phyloP scores from a whole-genome alignment of 2,888 invertebrate species.

The Drosophila mettleri region DNA sequence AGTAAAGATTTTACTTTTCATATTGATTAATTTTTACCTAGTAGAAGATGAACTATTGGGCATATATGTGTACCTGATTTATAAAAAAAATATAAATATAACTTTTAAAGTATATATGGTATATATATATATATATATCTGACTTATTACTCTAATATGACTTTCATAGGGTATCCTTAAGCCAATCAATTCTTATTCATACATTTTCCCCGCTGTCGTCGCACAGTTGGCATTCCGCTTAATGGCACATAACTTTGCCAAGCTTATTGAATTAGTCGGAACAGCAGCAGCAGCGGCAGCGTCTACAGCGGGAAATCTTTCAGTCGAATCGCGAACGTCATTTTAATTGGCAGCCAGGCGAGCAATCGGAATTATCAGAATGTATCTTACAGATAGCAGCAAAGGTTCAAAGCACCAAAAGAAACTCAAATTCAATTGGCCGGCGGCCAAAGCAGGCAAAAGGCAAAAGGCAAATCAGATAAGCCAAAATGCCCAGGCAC shows the following conservation, averaged over 20 bases:
- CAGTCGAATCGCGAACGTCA: conserved; percentile 56
- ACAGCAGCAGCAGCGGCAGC: conserved; percentile 8
- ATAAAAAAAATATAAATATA: too few species aligned
- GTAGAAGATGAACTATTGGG: neutral
- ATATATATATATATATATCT: neutral
- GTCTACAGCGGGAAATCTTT: conserved; percentile 27
- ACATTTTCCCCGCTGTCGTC: neutral
- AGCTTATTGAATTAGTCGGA: conserved; percentile 68
- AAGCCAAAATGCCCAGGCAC: conserved; percentile 58
- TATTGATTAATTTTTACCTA: neutral
- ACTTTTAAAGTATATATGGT: too few species aligned
- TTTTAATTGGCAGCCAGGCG: conserved; percentile 72
- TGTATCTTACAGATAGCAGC: conserved; percentile 50
- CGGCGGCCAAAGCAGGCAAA: conserved; percentile 29
- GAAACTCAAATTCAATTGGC: conserved; percentile 58
- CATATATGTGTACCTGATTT: neutral
- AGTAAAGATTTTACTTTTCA: neutral
- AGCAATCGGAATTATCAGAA: conserved; percentile 55
- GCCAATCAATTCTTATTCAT: neutral
- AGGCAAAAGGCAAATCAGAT: conserved; percentile 70
- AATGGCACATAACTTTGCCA: conserved; percentile 41
- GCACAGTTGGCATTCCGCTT: conserved; percentile 22
- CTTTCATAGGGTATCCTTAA: neutral
- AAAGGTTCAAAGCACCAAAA: conserved; percentile 52
- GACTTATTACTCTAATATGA: neutral